Evolutionary conservation across 2,797 vertebrate species (phyloP).

Genomic region (Odontamblyopus rebecca): DNA sequence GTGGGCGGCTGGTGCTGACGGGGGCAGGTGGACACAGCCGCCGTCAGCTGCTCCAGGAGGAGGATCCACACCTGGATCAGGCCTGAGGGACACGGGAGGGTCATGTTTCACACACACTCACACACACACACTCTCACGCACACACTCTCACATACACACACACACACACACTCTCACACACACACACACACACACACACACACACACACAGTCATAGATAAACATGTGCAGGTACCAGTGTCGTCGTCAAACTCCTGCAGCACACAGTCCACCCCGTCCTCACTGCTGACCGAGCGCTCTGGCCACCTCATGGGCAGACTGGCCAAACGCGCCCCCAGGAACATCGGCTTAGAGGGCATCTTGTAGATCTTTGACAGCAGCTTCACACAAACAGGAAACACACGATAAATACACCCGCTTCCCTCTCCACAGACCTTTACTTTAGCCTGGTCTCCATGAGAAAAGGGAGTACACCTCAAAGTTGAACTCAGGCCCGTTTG

Average conservation of each 20-base stretch:
- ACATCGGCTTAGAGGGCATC: slow-evolving; percentile 95
- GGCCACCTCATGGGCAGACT: slow-evolving; percentile 85
- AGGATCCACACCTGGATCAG: slow-evolving; percentile 97
- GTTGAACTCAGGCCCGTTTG: no score
- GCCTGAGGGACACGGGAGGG: slow-evolving; percentile 70
- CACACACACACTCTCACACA: no score
- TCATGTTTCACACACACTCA: no score
- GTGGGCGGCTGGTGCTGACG: slow-evolving; percentile 95
- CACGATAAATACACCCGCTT: neutral
- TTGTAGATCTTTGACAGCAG: slow-evolving; percentile 96
- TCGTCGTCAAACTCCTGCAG: slow-evolving; percentile 94
- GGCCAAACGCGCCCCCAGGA: slow-evolving; percentile 86
- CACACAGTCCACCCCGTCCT: slow-evolving; percentile 90
- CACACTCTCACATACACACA: no score
- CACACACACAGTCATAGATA: no score
- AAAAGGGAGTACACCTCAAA: no score
- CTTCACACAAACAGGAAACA: slow-evolving; percentile 58
- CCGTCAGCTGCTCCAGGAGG: slow-evolving; percentile 92
- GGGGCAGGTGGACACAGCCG: slow-evolving; percentile 93
- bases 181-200: no score
- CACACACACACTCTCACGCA: no score
- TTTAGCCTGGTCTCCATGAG: no score
- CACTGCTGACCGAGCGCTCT: slow-evolving; percentile 87
- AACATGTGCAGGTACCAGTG: slow-evolving; percentile 76
- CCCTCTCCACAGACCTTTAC: no score